A percentile compares a stretch with the other conserved stretches of the same genome.
Conservation (phyloP, 1,140 invertebrate species). For the Aphis gossypii region DNA sequence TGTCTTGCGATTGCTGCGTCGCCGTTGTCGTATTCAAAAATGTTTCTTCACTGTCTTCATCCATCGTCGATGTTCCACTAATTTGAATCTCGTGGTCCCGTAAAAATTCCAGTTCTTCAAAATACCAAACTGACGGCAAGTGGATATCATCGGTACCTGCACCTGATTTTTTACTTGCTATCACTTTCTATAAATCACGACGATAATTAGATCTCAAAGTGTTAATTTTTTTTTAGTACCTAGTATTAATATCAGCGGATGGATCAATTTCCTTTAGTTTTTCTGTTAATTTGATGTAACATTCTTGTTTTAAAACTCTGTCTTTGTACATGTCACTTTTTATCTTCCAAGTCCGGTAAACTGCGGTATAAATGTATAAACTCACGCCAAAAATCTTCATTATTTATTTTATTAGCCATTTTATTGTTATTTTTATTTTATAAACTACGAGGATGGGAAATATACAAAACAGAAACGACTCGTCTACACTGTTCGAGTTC, state of each 20-base stretch:
- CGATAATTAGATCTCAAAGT: slow-evolving; percentile 55
- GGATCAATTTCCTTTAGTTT: slow-evolving; percentile 21
- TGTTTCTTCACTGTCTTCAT: not conserved
- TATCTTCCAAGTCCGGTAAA: too few species aligned
- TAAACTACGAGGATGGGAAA: too few species aligned
- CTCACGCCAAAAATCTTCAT: too few species aligned
- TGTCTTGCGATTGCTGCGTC: not conserved
- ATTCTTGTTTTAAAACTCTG: not conserved
- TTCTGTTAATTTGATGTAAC: not conserved
- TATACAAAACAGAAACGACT: too few species aligned
- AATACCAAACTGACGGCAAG: slow-evolving; percentile 60
- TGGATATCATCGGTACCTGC: slow-evolving; percentile 60
- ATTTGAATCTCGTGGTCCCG: slow-evolving; percentile 53
- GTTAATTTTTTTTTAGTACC: slow-evolving; percentile 28
- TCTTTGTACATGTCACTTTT: not conserved
- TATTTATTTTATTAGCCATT: not conserved
- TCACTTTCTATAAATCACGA: slow-evolving; percentile 28
- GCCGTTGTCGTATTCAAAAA: too few species aligned
- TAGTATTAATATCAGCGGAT: not conserved
- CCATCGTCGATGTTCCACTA: not conserved
- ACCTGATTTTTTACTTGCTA: slow-evolving; percentile 46
- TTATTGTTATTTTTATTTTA: too few species aligned
- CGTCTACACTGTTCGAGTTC: too few species aligned
- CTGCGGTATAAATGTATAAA: too few species aligned
- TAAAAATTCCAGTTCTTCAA: slow-evolving; percentile 60